Evolutionary conservation across 2,888 invertebrate genomes (phyloP).

Genomic region (Melinaea menophilus): DNA sequence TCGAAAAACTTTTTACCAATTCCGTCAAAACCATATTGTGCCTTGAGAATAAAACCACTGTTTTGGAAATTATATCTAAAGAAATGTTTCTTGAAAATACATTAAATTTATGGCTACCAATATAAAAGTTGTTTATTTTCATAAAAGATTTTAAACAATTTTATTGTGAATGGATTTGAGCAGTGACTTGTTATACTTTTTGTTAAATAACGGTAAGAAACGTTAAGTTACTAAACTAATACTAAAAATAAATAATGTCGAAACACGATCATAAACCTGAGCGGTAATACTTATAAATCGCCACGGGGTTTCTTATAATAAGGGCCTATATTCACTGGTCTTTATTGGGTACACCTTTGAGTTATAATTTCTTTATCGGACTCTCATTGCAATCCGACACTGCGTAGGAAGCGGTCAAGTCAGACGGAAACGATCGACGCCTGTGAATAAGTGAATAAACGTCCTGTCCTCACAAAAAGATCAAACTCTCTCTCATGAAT

Average conservation of each 20-base stretch:
- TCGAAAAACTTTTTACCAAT: too few relatives aligned
- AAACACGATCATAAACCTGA: slow-evolving; percentile 12
- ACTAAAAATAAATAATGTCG: slow-evolving; percentile 1
- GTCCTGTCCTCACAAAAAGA: slow-evolving; percentile 13
- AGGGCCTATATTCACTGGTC: slow-evolving; percentile 21
- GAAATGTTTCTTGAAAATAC: too few relatives aligned
- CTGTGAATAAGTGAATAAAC: slow-evolving; percentile 31
- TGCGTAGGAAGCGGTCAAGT: slow-evolving; percentile 67
- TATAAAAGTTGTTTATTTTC: too few relatives aligned
- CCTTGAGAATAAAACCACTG: too few relatives aligned
- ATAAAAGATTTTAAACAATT: too few relatives aligned
- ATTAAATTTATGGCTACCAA: too few relatives aligned
- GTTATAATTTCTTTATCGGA: slow-evolving; percentile 43
- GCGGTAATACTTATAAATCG: slow-evolving; percentile 17
- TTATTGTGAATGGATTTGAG: too few relatives aligned
- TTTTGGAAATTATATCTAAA: too few relatives aligned
- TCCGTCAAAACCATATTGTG: too few relatives aligned
- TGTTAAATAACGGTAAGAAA: too few relatives aligned
- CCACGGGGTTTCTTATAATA: slow-evolving; percentile 19
- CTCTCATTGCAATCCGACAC: slow-evolving; percentile 30
- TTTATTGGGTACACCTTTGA: slow-evolving; percentile 27
- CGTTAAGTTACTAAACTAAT: too few relatives aligned
- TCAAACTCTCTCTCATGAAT: neutral
- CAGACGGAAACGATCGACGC: slow-evolving; percentile 47
- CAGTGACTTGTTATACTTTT: too few relatives aligned